Base-by-base conservation (phyloP, 2,113 vertebrate species). In the Coryphaenoides rupestris region DNA sequence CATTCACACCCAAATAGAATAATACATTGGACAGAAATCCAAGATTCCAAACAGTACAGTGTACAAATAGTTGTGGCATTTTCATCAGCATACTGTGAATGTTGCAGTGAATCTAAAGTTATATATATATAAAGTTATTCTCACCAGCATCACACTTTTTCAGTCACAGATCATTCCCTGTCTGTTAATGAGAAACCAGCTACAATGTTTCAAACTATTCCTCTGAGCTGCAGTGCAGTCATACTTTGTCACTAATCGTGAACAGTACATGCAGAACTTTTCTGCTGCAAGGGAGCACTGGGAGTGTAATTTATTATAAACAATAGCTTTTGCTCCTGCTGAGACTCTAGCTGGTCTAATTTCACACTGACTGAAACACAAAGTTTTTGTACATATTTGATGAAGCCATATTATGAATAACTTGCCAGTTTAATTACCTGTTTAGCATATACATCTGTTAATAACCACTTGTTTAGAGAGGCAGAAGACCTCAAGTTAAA, bases 401-500 rank as follows among this genome's bases (percentile, higher is more conserved):
- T 66, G 72, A 71, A 81, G 77, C 76, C 75, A 77, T 62, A 7
- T 33, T 47, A 57, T 19, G 45, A 71, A 63, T 49, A 17, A 16
- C 55, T 68, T 71, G 45, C 52, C 46, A 66, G 56, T 59, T 66
- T 6, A 58, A 9, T 16, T 4, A 24, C 22, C 58, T 64, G 62
- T 66, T 49, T 47, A 2, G 68, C 63, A 58, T 73, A 60, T 24
- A 15, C 67, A 62, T 21, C 21, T 65, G 76, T 65, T 71, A 26
- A 84, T 82, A 84, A 89, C 83, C 84, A 85, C 84, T 86, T 55
- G 54, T 79, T 72, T 22, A 70, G 55, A 57, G 58, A 60, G 47
- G 60, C 63, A 64, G 60, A 56, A 15, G 24, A 53, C 65, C 50
- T 75, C 58, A 58, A 58, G 21, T 10, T 70, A 66, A 53, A 67